Percentiles rank a stretch among this genome's conserved stretches.
phyloP scores from a whole-genome alignment of 1,140 invertebrate genomes.

The Antheraea pernyi region DNA sequence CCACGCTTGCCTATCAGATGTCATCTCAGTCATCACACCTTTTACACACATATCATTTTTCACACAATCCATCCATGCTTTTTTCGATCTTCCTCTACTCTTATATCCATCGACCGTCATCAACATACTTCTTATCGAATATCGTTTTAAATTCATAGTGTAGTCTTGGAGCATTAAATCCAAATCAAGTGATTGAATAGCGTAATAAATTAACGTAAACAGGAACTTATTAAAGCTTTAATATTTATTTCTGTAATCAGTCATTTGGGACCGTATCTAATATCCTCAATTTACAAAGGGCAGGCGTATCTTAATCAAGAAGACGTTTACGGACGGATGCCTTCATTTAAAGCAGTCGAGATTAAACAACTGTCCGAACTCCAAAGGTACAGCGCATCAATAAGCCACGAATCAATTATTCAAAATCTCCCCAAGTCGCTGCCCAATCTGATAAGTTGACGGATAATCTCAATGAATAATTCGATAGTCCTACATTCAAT shows the following conservation, averaged over 20 bases:
- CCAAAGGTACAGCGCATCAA: slow-evolving; percentile 19
- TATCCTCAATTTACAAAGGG: slow-evolving; percentile 1
- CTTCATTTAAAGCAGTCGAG: slow-evolving; percentile 9
- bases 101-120: too few relatives aligned
- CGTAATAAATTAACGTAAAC: not conserved
- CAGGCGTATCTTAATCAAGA: not conserved
- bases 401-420: slow-evolving; percentile 27
- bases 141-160: too few relatives aligned
- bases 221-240: not conserved
- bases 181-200: not conserved
- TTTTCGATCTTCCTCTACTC: too few relatives aligned
- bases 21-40: too few relatives aligned
- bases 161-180: too few relatives aligned
- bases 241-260: not conserved
- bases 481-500: slow-evolving; percentile 12
- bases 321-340: slow-evolving; percentile 3
- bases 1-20: too few relatives aligned
- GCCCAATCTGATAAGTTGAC: slow-evolving; percentile 23
- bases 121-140: too few relatives aligned
- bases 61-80: too few relatives aligned
- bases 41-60: too few relatives aligned
- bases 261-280: not conserved
- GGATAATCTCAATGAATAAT: slow-evolving; percentile 31
- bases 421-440: slow-evolving; percentile 15
- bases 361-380: slow-evolving; percentile 25